Evolutionary conservation across 2,888 invertebrate genomes (phyloP).

Genomic region (Argyresthia goedartella): DNA sequence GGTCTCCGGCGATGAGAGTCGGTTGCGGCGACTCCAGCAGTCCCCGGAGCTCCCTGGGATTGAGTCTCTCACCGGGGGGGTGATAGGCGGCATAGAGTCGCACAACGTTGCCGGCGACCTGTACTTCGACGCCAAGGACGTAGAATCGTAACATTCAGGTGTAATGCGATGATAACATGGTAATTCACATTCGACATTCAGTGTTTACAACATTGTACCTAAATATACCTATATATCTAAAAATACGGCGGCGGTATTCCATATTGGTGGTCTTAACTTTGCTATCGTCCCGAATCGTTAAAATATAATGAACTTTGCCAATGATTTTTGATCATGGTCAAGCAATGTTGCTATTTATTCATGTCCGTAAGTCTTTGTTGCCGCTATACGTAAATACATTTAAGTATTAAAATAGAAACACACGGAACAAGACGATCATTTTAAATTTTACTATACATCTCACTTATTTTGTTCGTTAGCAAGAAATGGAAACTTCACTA

Average conservation of each 20-base stretch:
- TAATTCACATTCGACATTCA: background rate
- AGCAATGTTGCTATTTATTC: slow-evolving; percentile 12
- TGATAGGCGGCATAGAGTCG: too few species aligned
- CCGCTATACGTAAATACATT: background rate
- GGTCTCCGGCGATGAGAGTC: too few species aligned
- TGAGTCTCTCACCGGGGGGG: too few species aligned
- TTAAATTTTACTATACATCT: background rate
- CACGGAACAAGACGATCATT: background rate
- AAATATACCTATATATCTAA: too few species aligned
- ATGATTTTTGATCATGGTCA: slow-evolving; percentile 18
- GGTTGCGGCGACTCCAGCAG: too few species aligned
- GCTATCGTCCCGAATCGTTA: slow-evolving; percentile 18
- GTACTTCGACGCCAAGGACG: too few species aligned
- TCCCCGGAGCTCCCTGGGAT: too few species aligned
- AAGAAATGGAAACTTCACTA: background rate
- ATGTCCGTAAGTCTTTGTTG: slow-evolving; percentile 1
- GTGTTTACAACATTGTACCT: background rate
- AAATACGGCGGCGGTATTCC: background rate
- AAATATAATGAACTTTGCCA: slow-evolving; percentile 4
- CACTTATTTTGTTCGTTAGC: background rate
- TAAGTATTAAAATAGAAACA: background rate
- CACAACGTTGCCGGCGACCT: too few species aligned
- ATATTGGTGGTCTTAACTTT: background rate
- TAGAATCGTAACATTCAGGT: too few species aligned
- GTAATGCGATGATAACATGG: too few species aligned